A percentile compares a stretch with the other conserved stretches of the same genome.
Conservation (phyloP, 2,888 invertebrate species). For the Phaedon cochleariae region DNA sequence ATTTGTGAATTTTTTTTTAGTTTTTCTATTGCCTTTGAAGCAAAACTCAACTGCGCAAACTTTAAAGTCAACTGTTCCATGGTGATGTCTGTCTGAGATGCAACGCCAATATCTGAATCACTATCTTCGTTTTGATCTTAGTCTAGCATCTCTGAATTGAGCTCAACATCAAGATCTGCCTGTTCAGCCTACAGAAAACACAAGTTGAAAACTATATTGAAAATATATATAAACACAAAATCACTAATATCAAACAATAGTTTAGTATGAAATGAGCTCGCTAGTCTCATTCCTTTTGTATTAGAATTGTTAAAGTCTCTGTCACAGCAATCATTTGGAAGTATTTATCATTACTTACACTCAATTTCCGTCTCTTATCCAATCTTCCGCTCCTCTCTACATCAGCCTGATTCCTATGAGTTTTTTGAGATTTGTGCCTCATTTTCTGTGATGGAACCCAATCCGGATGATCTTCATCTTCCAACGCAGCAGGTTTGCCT, state of each 20-base stretch:
- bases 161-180: background rate
- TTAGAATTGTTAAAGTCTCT: background rate
- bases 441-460: constrained; percentile 24
- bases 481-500: constrained; percentile 19
- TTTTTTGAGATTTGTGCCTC: constrained; percentile 4
- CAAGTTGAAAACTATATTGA: too few species aligned
- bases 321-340: background rate
- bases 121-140: too few species aligned
- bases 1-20: constrained; percentile 5
- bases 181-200: background rate
- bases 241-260: background rate
- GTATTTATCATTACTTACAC: background rate
- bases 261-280: background rate
- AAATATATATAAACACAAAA: background rate
- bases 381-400: constrained; percentile 7
- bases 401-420: background rate
- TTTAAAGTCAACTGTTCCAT: background rate
- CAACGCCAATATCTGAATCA: background rate
- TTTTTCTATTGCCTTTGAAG: constrained; percentile 7
- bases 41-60: constrained; percentile 5
- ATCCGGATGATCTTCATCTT: constrained; percentile 22
- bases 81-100: constrained; percentile 13
- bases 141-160: background rate
- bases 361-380: constrained; percentile 1
- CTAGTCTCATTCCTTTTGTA: background rate